Evolutionary conservation across 2,888 invertebrate species (phyloP).

Genomic region (Salticus scenicus): DNA sequence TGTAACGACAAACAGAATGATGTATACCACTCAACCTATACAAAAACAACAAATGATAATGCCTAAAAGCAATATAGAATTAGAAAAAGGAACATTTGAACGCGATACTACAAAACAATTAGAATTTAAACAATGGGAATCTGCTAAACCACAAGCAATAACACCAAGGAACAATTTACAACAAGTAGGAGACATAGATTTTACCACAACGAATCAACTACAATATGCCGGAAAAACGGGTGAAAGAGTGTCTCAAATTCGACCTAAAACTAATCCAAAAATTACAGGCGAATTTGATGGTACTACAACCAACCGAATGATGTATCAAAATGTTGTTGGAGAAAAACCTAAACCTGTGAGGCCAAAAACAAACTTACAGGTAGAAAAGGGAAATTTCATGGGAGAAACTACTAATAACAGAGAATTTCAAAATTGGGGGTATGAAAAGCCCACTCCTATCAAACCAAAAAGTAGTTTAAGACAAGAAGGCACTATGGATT

Average conservation of each 20-base stretch:
- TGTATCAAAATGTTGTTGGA: slow-evolving; percentile 40
- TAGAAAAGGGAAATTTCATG: slow-evolving; percentile 44
- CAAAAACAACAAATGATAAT: slow-evolving; percentile 40
- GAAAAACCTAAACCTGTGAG: slow-evolving; percentile 27
- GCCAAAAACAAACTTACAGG: slow-evolving; percentile 44
- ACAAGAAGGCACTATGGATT: slow-evolving; percentile 66
- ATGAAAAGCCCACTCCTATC: slow-evolving; percentile 25
- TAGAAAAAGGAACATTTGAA: slow-evolving; percentile 41
- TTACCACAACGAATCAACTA: slow-evolving; percentile 51
- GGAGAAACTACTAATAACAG: slow-evolving; percentile 33
- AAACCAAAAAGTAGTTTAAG: slow-evolving; percentile 59
- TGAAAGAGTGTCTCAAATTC: slow-evolving; percentile 28
- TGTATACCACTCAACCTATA: slow-evolving; percentile 15
- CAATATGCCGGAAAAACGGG: slow-evolving; percentile 31
- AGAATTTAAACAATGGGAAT: slow-evolving; percentile 68
- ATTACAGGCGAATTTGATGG: slow-evolving; percentile 56
- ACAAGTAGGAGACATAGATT: slow-evolving; percentile 49
- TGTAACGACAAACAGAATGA: slow-evolving; percentile 55
- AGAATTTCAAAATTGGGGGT: slow-evolving; percentile 52
- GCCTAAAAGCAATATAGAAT: slow-evolving; percentile 42
- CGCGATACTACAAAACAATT: slow-evolving; percentile 36
- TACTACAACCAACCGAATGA: slow-evolving; percentile 56
- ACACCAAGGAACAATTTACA: slow-evolving; percentile 66
- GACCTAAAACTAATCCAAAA: slow-evolving; percentile 47
- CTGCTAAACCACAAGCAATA: slow-evolving; percentile 27